Percentiles rank a stretch among this genome's conserved stretches.
phyloP scores from a whole-genome alignment of 2,113 vertebrate species.

The Myrmecophaga tridactyla region DNA sequence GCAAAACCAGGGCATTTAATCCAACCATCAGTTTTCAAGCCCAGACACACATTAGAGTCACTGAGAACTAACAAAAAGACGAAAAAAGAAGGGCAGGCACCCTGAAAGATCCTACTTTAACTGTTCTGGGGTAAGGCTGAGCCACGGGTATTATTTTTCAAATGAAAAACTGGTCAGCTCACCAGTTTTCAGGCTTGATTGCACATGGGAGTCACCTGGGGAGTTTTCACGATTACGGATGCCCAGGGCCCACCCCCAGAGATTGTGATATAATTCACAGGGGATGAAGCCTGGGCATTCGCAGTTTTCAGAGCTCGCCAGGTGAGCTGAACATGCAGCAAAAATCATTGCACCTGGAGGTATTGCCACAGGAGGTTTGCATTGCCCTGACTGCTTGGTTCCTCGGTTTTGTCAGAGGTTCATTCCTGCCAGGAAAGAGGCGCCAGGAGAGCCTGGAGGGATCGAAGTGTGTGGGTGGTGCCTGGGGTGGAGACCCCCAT shows the following conservation, averaged over 20 bases:
- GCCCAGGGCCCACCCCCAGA: neutral
- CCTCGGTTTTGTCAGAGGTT: neutral
- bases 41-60: neutral
- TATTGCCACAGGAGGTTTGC: neutral
- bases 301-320: neutral
- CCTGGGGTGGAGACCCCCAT: neutral
- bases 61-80: neutral
- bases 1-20: neutral
- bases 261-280: neutral
- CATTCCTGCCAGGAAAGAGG: neutral
- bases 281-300: accelerated
- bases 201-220: neutral
- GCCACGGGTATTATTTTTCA: neutral
- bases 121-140: neutral
- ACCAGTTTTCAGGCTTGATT: neutral
- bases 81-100: neutral
- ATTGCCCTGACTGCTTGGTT: accelerated
- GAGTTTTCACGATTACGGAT: neutral
- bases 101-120: neutral
- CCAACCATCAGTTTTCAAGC: neutral
- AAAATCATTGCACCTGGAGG: neutral
- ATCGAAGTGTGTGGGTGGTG: too few relatives aligned
- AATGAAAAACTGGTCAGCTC: too few relatives aligned
- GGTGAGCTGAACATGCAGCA: neutral
- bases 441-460: too few relatives aligned